Conservation (phyloP, 2,113 vertebrate species). For the Thamnophis sirtalis region DNA sequence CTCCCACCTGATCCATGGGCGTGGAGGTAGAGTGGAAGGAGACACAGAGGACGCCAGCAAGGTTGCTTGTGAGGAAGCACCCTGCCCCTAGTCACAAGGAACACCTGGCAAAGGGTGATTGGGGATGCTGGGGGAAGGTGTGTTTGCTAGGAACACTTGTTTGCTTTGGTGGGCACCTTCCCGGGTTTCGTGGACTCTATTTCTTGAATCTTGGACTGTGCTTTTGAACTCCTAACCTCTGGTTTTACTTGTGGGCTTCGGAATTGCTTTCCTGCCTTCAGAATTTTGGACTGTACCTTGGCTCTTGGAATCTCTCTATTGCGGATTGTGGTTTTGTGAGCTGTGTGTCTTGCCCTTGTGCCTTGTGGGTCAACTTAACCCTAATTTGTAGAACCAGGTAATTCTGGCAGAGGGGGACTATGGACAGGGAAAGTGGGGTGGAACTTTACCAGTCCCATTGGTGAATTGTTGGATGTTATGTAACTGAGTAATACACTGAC, state of each 20-base stretch:
- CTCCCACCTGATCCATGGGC: background rate
- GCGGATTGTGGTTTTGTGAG: background rate
- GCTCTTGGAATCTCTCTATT: background rate
- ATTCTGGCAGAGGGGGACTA: background rate
- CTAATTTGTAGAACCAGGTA: background rate
- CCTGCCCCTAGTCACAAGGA: background rate
- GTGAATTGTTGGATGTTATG: background rate
- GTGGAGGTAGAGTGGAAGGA: background rate
- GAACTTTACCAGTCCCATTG: background rate
- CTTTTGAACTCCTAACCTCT: background rate
- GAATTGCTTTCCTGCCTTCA: background rate
- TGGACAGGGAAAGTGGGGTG: background rate
- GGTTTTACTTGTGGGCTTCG: background rate
- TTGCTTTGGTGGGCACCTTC: background rate
- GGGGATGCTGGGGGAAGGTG: background rate
- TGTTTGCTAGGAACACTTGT: background rate
- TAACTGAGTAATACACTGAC: background rate
- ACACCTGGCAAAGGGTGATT: background rate
- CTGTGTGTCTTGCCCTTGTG: background rate
- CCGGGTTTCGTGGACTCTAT: background rate
- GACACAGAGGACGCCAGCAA: background rate
- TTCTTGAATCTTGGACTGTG: background rate
- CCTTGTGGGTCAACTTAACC: background rate
- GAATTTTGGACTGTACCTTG: background rate
- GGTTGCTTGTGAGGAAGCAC: background rate